These are phyloP conservation scores for Drosophila willistoni DNA, from an alignment of 1,140 invertebrate genomes.

Conservation along the genomic window DNA sequence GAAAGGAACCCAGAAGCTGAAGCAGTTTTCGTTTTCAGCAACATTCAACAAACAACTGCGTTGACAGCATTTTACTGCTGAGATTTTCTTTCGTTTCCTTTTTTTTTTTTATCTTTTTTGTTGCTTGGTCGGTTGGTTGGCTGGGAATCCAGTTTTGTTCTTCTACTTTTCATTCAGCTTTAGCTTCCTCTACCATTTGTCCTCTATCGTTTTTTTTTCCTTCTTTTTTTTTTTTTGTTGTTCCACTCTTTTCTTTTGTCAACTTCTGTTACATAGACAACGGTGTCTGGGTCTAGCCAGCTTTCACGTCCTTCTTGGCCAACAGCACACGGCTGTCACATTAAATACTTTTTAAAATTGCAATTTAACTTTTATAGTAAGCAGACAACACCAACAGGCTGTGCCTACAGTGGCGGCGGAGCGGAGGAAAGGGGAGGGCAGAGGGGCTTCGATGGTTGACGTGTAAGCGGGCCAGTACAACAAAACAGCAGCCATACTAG, in stretches of 20 bases:
- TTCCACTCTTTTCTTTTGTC: slow-evolving; percentile 17
- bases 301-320: slow-evolving; percentile 14
- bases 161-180: slow-evolving; percentile 7
- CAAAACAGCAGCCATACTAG: slow-evolving; percentile 7
- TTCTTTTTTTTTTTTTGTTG: slow-evolving; percentile 6
- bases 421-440: no score
- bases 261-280: slow-evolving; percentile 31
- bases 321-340: slow-evolving; percentile 58
- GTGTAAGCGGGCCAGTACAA: not conserved
- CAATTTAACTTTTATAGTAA: slow-evolving; percentile 72
- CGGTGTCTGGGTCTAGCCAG: slow-evolving; percentile 15
- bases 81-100: slow-evolving; percentile 9
- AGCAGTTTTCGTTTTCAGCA: slow-evolving; percentile 8
- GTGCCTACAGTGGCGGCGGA: not conserved
- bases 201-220: not conserved
- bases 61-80: slow-evolving; percentile 20
- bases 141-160: slow-evolving; percentile 4
- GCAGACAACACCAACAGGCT: slow-evolving; percentile 34
- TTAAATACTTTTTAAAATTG: slow-evolving; percentile 75
- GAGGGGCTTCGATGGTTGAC: no score
- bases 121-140: not conserved
- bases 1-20: not conserved
- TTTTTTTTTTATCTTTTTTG: not conserved
- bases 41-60: slow-evolving; percentile 21
- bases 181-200: not conserved